Evolutionary conservation across 2,888 invertebrate genomes (phyloP), one percentile per base, ranked within the genome.

Genomic region (Pandemis cinnamomeana): DNA sequence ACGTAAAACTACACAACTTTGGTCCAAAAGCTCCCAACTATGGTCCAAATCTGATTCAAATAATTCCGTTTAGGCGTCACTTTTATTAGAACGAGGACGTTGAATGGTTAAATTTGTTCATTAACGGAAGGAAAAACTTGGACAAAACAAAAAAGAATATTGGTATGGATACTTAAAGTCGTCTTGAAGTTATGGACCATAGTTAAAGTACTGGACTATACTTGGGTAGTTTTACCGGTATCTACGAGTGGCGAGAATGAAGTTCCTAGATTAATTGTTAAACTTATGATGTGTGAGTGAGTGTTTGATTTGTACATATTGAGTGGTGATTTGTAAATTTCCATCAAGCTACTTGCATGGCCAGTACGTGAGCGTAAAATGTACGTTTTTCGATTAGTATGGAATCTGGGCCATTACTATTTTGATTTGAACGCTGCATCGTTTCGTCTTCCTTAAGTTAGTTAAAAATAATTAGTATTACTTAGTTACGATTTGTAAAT

Each of bases 401-500:
- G 11, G 46, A 46, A 46, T 42, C 55, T 2, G 8, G 69, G 69
- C 51, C 64, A 48, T 61, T 68, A 64, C 20, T 66, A 71, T 51
- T 74, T 67, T 66, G 42, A 58, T 20, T 68, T 58, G 42, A 72
- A 67, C n/a, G 10, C 6, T 69, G 36, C 53, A 67, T 62, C 8
- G 15, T 71, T 67, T 72, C 78, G 81, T 75, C 72, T 78, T 77
- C 73, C 77, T 78, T 80, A 78, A 79, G 79, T 78, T 78, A 73
- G 60, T 72, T 70, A 72, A 68, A 67, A 46, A 67, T 75, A 78
- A 76, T 20, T 27, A 58, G 10, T 27, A 76, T 75, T 76, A 77
- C 42, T 78, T 76, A 77, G 63, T 78, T 80, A 72, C 78, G 78
- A 61, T 81, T 81, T 90, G 89, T 91, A 90, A 80, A 89, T 89